Evolutionary conservation across 2,113 vertebrate genomes (phyloP).

Genomic region (Bos indicus): DNA sequence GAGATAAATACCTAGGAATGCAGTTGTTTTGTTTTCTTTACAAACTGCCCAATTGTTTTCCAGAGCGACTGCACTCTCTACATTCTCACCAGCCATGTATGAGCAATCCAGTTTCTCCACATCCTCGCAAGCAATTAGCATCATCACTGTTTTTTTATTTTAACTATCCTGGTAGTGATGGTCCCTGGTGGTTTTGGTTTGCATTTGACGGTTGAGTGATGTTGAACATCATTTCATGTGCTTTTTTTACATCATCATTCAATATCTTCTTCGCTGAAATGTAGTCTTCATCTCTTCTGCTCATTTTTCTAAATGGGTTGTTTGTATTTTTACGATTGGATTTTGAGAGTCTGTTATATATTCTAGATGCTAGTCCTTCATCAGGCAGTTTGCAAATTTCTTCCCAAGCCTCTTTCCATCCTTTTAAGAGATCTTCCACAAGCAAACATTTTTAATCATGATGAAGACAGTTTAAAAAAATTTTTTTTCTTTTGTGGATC

Average conservation of each 20-base stretch:
- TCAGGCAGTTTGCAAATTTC: neutral
- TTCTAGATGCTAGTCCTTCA: neutral
- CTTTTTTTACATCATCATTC: neutral
- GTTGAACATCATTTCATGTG: neutral
- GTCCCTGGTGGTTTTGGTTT: neutral
- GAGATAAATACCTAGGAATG: neutral
- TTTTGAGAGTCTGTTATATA: neutral
- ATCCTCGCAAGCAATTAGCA: neutral
- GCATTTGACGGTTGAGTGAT: neutral
- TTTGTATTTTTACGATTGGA: neutral
- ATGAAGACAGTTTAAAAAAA: neutral
- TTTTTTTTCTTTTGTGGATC: neutral
- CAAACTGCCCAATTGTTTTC: neutral
- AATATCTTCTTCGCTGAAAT: neutral
- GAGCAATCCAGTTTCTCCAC: neutral
- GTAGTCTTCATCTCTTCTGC: neutral
- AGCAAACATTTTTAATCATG: neutral
- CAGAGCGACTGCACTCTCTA: neutral
- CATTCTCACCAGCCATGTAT: neutral
- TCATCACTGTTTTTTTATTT: neutral
- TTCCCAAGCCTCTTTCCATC: neutral
- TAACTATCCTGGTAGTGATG: neutral
- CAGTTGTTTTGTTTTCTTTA: neutral
- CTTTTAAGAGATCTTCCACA: neutral
- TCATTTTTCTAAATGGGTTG: neutral